phyloP scores from a whole-genome alignment of 2,888 invertebrate genomes.

The Drosophila eohydei region DNA sequence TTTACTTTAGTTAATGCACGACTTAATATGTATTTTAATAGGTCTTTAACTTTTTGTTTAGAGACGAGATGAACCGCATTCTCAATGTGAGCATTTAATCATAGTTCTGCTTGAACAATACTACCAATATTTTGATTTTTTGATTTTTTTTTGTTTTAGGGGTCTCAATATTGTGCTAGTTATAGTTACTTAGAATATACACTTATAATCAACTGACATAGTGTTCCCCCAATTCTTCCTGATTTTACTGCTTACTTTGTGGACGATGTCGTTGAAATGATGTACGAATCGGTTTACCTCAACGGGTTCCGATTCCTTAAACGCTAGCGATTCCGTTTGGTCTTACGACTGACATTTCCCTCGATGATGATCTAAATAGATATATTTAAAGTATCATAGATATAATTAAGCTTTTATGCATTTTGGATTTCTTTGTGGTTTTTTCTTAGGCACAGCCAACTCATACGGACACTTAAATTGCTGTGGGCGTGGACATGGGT shows the following conservation, averaged over 20 bases:
- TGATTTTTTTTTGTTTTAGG: slow-evolving; percentile 8
- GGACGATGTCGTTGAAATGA: slow-evolving; percentile 30
- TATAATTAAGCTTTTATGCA: slow-evolving; percentile 7
- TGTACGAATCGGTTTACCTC: slow-evolving; percentile 81
- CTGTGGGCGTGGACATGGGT: slow-evolving; percentile 42
- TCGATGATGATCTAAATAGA: slow-evolving; percentile 83
- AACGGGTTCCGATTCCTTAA: slow-evolving; percentile 82
- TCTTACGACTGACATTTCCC: slow-evolving; percentile 85
- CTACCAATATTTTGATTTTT: slow-evolving; percentile 4
- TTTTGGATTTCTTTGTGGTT: background rate
- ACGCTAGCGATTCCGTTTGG: slow-evolving; percentile 85
- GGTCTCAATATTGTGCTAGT: slow-evolving; percentile 37
- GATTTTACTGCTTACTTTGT: slow-evolving; percentile 10
- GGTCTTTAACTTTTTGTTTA: slow-evolving; percentile 23
- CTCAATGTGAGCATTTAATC: slow-evolving; percentile 40
- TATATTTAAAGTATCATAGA: background rate
- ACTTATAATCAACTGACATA: slow-evolving; percentile 24
- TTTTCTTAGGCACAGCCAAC: slow-evolving; percentile 3
- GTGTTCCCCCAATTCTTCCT: slow-evolving; percentile 9
- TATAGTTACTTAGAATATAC: slow-evolving; percentile 33
- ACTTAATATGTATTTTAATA: slow-evolving; percentile 39
- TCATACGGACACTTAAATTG: slow-evolving; percentile 61
- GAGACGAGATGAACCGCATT: slow-evolving; percentile 41
- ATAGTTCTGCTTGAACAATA: slow-evolving; percentile 26
- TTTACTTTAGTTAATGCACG: slow-evolving; percentile 62